Evolutionary conservation across 2,113 vertebrate genomes (phyloP).

Genomic region (Halichoeres trimaculatus): DNA sequence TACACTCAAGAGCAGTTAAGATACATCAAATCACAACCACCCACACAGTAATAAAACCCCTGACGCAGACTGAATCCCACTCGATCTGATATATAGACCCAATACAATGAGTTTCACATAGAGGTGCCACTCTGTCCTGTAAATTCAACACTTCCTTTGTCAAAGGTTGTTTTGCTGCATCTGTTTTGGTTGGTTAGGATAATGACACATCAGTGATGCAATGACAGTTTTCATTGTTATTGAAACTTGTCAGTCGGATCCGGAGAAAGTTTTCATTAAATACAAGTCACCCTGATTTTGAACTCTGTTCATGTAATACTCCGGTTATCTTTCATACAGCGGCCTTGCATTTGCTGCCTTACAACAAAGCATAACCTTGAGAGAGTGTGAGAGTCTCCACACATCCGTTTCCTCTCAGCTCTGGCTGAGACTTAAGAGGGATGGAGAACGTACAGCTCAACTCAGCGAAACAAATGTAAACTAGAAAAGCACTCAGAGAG

Average conservation of each 20-base stretch:
- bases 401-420: neutral
- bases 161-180: neutral
- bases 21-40: neutral
- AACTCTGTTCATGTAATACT: neutral
- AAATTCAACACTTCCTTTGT: neutral
- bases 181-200: neutral
- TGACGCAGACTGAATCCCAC: constrained; percentile 16
- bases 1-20: neutral
- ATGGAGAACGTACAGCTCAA: too few species aligned
- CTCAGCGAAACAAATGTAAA: too few species aligned
- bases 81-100: neutral
- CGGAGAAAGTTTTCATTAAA: neutral
- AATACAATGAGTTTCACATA: constrained; percentile 15
- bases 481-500: too few species aligned
- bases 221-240: neutral
- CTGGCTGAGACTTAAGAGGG: too few species aligned
- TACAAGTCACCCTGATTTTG: neutral
- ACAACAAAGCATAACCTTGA: neutral
- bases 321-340: too few species aligned
- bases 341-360: neutral
- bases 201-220: neutral
- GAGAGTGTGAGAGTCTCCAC: neutral
- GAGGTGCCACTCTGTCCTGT: neutral
- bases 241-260: neutral
- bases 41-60: constrained; percentile 7